A percentile compares a stretch with the other conserved stretches of the same genome.
These are phyloP conservation scores for Amazona ochrocephala DNA, from an alignment of 2,797 vertebrate species.

Conservation along the genomic window DNA sequence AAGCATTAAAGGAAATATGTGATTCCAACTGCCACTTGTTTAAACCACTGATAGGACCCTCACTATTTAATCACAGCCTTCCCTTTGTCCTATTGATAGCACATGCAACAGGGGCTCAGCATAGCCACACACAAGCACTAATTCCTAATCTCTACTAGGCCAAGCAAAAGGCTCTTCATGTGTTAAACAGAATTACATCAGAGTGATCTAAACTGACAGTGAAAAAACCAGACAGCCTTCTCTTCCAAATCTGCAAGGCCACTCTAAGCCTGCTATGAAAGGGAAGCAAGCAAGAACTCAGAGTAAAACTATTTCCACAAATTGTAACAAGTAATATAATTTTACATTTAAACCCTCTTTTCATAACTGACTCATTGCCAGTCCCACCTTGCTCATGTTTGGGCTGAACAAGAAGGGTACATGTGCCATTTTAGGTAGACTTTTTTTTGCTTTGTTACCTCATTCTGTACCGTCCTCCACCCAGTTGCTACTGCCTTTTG, in stretches of 20 bases:
- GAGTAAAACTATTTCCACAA: constrained; percentile 12
- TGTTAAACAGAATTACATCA: constrained; percentile 61
- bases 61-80: background rate
- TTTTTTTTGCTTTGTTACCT: background rate
- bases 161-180: constrained; percentile 62
- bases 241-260: constrained; percentile 48
- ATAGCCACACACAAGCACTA: constrained; percentile 49
- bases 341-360: background rate
- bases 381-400: background rate
- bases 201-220: constrained; percentile 55
- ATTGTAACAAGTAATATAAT: constrained; percentile 37
- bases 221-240: constrained; percentile 52
- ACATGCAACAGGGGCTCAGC: constrained; percentile 39
- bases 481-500: background rate
- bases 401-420: background rate
- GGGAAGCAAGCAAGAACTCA: background rate
- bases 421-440: background rate
- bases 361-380: background rate
- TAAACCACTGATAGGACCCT: background rate
- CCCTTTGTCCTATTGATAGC: constrained; percentile 57
- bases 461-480: background rate
- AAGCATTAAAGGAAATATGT: background rate
- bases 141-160: constrained; percentile 66
- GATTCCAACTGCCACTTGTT: background rate
- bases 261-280: constrained; percentile 49